Conservation (phyloP, 2,113 vertebrate species). For the Dryoscopus gambensis region DNA sequence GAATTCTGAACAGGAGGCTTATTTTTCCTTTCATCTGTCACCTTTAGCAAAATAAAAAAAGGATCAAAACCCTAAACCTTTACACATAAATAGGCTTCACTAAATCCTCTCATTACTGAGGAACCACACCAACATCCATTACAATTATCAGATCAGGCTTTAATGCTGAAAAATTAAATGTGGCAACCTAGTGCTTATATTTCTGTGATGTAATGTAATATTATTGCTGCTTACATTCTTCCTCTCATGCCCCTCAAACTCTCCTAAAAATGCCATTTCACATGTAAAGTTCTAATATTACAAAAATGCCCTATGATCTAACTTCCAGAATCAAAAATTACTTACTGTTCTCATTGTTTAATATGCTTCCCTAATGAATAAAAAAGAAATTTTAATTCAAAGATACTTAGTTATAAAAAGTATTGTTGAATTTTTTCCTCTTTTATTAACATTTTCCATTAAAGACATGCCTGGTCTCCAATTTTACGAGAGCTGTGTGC, state of each 20-base stretch:
- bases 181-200: not conserved
- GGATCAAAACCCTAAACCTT: not conserved
- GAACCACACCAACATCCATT: not conserved
- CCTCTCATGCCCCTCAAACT: not conserved
- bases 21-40: not conserved
- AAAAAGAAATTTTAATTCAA: not conserved
- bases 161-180: not conserved
- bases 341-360: not conserved
- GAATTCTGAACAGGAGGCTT: not conserved
- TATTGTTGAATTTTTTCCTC: accelerated
- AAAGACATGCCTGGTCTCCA: not conserved
- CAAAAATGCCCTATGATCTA: not conserved
- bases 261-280: not conserved
- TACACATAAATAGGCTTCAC: not conserved
- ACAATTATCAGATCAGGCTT: not conserved
- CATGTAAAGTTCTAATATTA: not conserved
- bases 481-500: not conserved
- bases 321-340: not conserved
- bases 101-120: not conserved
- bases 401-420: not conserved
- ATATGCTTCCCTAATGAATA: not conserved
- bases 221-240: not conserved
- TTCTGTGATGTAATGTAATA: not conserved
- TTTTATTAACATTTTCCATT: not conserved
- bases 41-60: not conserved